Evolutionary conservation across 2,797 vertebrate genomes (phyloP).

Genomic region (Sebastes itinus): DNA sequence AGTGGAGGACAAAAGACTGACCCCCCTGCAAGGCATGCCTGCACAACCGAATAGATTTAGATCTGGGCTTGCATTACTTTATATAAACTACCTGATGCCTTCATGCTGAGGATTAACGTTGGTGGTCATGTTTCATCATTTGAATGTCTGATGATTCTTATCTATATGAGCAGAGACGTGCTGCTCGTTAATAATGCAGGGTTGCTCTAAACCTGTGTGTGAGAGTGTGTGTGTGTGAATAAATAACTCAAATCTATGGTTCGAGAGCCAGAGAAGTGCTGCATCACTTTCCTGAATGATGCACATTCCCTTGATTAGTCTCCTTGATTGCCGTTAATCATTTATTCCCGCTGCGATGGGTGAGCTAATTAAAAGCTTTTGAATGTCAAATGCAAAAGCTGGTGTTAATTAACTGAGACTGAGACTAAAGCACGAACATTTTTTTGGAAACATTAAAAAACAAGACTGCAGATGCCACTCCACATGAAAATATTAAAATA

Average conservation of each 20-base stretch:
- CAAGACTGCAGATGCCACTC: background rate
- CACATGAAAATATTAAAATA: background rate
- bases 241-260: background rate
- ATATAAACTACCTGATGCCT: background rate
- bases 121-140: conserved; percentile 24
- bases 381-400: conserved; percentile 15
- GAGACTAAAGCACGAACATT: background rate
- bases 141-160: conserved; percentile 7
- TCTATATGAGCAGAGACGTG: conserved; percentile 6
- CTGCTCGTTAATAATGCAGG: conserved; percentile 57
- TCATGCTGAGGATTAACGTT: background rate
- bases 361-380: conserved; percentile 30
- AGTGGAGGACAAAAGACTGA: conserved; percentile 37
- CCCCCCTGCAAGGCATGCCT: conserved; percentile 37
- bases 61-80: background rate
- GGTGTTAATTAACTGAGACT: conserved; percentile 14
- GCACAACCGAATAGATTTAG: background rate
- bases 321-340: conserved; percentile 21
- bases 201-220: background rate
- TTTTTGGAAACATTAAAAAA: background rate
- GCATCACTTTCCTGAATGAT: background rate
- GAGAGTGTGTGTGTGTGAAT: background rate
- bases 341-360: background rate
- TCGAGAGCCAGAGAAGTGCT: background rate
- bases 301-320: conserved; percentile 5